phyloP scores from a whole-genome alignment of 1,140 invertebrate species.

The Drosophila bifasciata region DNA sequence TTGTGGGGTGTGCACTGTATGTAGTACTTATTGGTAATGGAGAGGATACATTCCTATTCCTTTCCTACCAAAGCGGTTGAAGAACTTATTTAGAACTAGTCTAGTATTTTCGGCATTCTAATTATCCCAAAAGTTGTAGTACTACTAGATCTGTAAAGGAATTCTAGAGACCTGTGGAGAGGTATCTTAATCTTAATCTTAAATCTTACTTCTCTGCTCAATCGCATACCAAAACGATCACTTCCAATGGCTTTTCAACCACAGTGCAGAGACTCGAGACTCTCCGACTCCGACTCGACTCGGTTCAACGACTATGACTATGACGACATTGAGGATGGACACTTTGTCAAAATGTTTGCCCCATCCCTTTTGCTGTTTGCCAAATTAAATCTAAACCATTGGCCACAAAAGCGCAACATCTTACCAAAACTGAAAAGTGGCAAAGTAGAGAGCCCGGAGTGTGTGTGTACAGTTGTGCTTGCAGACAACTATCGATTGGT shows the following conservation, averaged over 20 bases:
- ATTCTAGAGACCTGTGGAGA: no score
- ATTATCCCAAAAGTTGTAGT: no score
- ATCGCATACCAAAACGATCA: not conserved
- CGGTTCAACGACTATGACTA: not conserved
- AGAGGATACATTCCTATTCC: not conserved
- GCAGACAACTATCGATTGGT: constrained; percentile 58
- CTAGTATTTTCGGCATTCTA: no score
- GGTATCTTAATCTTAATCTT: no score
- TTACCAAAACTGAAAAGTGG: constrained; percentile 11
- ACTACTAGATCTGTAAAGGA: no score
- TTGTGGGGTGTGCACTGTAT: constrained; percentile 15
- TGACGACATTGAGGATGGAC: constrained; percentile 42
- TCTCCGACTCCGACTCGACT: not conserved
- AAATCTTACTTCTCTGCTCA: no score
- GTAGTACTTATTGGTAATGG: not conserved
- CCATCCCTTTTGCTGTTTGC: constrained; percentile 56
- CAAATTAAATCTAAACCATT: constrained; percentile 60
- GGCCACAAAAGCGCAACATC: constrained; percentile 48
- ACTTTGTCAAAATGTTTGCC: constrained; percentile 56
- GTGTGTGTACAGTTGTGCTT: constrained; percentile 49
- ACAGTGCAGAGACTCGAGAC: constrained; percentile 36
- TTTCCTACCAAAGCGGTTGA: no score
- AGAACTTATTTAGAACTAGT: no score
- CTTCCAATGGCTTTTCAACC: not conserved
- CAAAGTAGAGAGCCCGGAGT: not conserved